Percentiles rank a stretch among this genome's conserved stretches.
These are phyloP conservation scores for Mirza zaza DNA, from an alignment of 2,113 vertebrate species.

Conservation along the genomic window DNA sequence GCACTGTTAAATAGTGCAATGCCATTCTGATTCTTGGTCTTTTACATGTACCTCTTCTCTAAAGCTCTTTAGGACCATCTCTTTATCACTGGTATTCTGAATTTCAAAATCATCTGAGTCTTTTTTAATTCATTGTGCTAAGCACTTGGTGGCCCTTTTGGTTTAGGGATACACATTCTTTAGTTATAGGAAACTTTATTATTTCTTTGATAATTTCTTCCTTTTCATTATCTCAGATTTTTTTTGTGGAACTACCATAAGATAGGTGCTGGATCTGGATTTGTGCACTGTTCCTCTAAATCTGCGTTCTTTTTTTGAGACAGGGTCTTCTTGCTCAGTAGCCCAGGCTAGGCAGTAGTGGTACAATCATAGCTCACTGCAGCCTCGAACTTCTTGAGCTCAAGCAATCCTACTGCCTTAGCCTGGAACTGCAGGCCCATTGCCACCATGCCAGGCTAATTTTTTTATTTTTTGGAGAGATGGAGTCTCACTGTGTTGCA, in stretches of 20 bases:
- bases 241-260: not conserved
- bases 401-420: too few relatives aligned
- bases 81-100: not conserved
- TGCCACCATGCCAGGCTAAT: too few relatives aligned
- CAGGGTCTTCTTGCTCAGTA: too few relatives aligned
- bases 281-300: not conserved
- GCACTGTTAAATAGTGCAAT: not conserved
- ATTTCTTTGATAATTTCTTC: not conserved
- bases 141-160: not conserved
- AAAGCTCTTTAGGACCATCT: not conserved
- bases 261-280: not conserved
- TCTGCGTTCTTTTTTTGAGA: not conserved
- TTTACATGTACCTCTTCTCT: not conserved
- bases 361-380: too few relatives aligned
- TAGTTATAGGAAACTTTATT: not conserved
- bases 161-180: not conserved
- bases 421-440: too few relatives aligned
- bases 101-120: not conserved
- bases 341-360: too few relatives aligned
- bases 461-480: too few relatives aligned
- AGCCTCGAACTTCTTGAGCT: too few relatives aligned
- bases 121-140: not conserved
- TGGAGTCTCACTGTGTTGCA: too few relatives aligned
- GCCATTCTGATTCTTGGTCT: not conserved
- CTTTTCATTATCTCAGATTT: not conserved